Base-by-base conservation (phyloP, 2,113 vertebrate species). In the Zootoca vivipara region DNA sequence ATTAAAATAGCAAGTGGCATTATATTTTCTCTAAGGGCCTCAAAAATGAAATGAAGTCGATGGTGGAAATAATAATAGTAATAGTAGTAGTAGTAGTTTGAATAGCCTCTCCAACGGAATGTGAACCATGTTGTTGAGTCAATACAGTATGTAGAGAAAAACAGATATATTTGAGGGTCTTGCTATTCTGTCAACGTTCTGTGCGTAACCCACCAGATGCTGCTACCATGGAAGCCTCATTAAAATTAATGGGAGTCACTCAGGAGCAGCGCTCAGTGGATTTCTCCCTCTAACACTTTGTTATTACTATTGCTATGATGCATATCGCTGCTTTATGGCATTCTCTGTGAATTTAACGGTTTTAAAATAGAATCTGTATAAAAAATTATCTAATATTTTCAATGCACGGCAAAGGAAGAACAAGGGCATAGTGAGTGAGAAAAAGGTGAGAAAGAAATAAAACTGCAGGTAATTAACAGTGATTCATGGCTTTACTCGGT, bases 241-340 rank as follows among this genome's bases (percentile, higher is more conserved):
- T 87, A 87, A 81, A 80, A 87, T 81, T 81, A 87, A 81, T 40
- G 67, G 65, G 65, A 87, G 42, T 72, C 56, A 67, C 28, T 72
- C n/a, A 40, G 13, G 67, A 80, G 67, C 52, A 72, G 33, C 15
- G 13, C 78, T 58, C 26, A 26, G 69, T 87, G 67, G 78, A 80
- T 70, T 81, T 81, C 69, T 72, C 13, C 75, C 40, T 38, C 85
- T 42, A 46, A 70, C 75, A 56, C 35, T 87, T 56, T 22, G 70
- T 87, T 80, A 81, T 40, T 87, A 65, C 85, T 80, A 81, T 72
- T 80, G 64, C 46, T 80, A 70, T 38, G 85, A 80, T 87, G 78
- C 77, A 80, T 22, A 80, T 80, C 46, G 38, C 35, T 58, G 67
- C 46, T 35, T 80, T 58, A 87, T 18, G 33, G 65, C 77, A 30